Evolutionary conservation across 2,113 vertebrate species (phyloP), one percentile per base, ranked within the genome.

Genomic region (Apistogramma diplotaenia): DNA sequence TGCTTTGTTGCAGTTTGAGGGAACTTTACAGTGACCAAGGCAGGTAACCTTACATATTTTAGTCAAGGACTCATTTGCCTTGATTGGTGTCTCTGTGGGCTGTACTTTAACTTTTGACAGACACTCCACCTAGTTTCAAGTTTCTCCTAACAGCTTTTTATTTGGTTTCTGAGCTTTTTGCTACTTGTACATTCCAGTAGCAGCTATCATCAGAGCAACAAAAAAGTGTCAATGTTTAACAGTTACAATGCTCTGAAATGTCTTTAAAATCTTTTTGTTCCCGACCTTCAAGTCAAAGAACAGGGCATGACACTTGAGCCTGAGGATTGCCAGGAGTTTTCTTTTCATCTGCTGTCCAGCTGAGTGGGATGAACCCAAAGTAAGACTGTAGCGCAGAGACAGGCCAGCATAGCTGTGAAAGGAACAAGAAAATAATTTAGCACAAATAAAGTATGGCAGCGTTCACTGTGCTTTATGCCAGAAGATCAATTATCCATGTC

Each of bases 231-330:
- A 9, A 21, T 46, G n/a, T 8, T 31, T 6, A 35, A 35, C 2
- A n/a, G 9, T 29, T 6, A 12, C 2, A 16, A 6, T 1, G 33
- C 67, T 75, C 60, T 51, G 15, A n/a, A 58, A 59, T 10, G 1
- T 10, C 19, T 35, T 25, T 46, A 67, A 23, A n/a, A 29, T n/a
- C 5, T 29, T n/a, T 3, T 51, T 33, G 57, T 56, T 8, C 27
- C 92, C 78, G 67, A 99, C 98, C 95, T 96, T 94, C 62, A 98
- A 87, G 86, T 99, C 96, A 83, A 99, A 85, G 46, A 98, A 95
- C 37, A 99, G 89, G 37, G 87, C 1, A 4, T 97, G 96, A 61
- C 95, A 97, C 88, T 97, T 98, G 67, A 98, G 94, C 87, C 94
- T 93, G 57, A 99, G 87, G 79, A 99, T 86, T 0, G 81, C 65